phyloP scores from a whole-genome alignment of 2,888 invertebrate species.

The Apamea sordens region DNA sequence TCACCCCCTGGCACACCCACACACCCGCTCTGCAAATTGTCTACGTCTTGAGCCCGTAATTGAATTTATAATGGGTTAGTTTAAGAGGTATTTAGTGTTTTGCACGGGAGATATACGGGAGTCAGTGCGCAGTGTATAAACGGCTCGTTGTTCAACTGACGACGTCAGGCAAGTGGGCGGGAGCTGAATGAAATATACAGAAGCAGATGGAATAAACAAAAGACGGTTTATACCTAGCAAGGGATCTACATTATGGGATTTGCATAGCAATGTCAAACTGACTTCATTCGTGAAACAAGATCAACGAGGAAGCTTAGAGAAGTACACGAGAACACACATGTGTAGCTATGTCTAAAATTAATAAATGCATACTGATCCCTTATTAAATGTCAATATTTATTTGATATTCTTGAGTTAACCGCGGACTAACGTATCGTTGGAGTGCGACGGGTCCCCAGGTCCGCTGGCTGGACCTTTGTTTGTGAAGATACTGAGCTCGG shows the following conservation, averaged over 20 bases:
- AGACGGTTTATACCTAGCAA: not conserved
- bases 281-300: not conserved
- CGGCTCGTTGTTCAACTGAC: slow-evolving; percentile 54
- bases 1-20: slow-evolving; percentile 57
- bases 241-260: not conserved
- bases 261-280: not conserved
- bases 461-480: slow-evolving; percentile 52
- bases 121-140: slow-evolving; percentile 58
- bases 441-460: slow-evolving; percentile 18
- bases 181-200: slow-evolving; percentile 1
- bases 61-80: slow-evolving; percentile 89
- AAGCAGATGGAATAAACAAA: slow-evolving; percentile 26
- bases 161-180: slow-evolving; percentile 28
- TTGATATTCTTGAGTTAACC: not conserved
- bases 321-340: not conserved
- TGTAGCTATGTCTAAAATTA: not conserved
- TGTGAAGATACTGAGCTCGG: slow-evolving; percentile 50
- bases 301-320: not conserved
- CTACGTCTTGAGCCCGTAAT: slow-evolving; percentile 86
- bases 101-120: slow-evolving; percentile 67
- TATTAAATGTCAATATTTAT: not conserved
- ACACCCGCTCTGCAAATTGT: slow-evolving; percentile 82
- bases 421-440: slow-evolving; percentile 9
- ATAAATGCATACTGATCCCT: not conserved
- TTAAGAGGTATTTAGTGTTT: slow-evolving; percentile 86